Conservation (phyloP, 2,888 invertebrate genomes). For the Idaea biselata region DNA sequence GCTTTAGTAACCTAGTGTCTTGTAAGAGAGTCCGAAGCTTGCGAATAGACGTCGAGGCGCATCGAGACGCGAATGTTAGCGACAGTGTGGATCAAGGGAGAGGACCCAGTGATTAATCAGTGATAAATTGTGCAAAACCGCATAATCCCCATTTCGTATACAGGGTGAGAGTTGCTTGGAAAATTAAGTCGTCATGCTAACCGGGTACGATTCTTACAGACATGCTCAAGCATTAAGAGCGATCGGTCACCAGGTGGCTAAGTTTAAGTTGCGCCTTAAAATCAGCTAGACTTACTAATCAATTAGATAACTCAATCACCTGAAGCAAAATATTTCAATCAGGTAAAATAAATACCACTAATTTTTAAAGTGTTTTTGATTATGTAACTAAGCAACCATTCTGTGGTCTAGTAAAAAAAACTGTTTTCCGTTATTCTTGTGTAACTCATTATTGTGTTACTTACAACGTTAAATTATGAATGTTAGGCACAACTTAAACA, state of each 20-base stretch:
- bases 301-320: constrained; percentile 23
- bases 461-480: constrained; percentile 18
- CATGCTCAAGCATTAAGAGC: constrained; percentile 76
- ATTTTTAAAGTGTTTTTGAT: constrained; percentile 51
- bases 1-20: constrained; percentile 11
- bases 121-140: constrained; percentile 69
- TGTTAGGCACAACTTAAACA: constrained; percentile 67
- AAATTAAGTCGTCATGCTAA: constrained; percentile 68
- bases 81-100: constrained; percentile 65
- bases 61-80: constrained; percentile 62
- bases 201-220: constrained; percentile 68
- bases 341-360: constrained; percentile 57
- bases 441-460: constrained; percentile 24
- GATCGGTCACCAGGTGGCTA: constrained; percentile 64
- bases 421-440: constrained; percentile 22
- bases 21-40: constrained; percentile 23
- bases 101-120: constrained; percentile 50
- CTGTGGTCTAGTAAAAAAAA: constrained; percentile 37
- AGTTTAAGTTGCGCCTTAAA: constrained; percentile 67
- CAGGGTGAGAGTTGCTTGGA: constrained; percentile 60
- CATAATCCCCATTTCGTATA: constrained; percentile 62
- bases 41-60: constrained; percentile 64
- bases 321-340: constrained; percentile 54
- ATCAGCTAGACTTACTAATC: constrained; percentile 29
- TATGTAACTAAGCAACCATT: constrained; percentile 47